These are phyloP conservation scores for Eonycteris spelaea DNA, from an alignment of 2,113 vertebrate genomes.

Conservation along the genomic window DNA sequence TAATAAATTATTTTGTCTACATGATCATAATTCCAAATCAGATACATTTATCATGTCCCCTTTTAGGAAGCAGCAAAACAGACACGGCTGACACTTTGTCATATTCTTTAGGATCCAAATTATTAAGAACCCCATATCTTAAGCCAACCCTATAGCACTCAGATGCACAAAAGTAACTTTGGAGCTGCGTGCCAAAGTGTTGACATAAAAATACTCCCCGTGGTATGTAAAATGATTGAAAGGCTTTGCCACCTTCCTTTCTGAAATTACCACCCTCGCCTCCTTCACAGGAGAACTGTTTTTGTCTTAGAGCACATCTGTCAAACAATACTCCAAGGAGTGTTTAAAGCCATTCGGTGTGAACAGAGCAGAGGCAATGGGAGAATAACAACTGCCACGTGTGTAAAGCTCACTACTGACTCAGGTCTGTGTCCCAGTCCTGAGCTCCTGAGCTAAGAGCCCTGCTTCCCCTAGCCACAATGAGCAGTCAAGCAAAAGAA, in stretches of 20 bases:
- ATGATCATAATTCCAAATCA: background rate
- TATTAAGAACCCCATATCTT: background rate
- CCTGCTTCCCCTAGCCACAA: background rate
- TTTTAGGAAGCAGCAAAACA: background rate
- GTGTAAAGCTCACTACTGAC: background rate
- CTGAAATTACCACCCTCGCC: background rate
- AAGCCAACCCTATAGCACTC: background rate
- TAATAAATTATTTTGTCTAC: conserved; percentile 22
- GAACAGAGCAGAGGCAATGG: background rate
- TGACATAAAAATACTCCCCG: background rate
- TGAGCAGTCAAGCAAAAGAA: conserved; percentile 37
- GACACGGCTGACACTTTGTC: background rate
- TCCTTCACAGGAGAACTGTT: background rate
- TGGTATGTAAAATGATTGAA: background rate
- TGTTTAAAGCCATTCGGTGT: background rate
- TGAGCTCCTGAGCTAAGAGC: background rate
- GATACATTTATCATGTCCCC: background rate
- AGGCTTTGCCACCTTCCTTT: background rate
- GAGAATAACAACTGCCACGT: background rate
- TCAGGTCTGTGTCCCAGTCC: fast-evolving
- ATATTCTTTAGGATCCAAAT: background rate
- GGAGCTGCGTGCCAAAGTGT: background rate
- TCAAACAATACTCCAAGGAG: fast-evolving
- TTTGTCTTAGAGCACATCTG: background rate
- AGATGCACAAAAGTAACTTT: background rate